Percentiles rank a stretch among this genome's conserved stretches.
These are phyloP conservation scores for Aleiodes testaceus DNA, from an alignment of 2,888 invertebrate species.

Conservation along the genomic window DNA sequence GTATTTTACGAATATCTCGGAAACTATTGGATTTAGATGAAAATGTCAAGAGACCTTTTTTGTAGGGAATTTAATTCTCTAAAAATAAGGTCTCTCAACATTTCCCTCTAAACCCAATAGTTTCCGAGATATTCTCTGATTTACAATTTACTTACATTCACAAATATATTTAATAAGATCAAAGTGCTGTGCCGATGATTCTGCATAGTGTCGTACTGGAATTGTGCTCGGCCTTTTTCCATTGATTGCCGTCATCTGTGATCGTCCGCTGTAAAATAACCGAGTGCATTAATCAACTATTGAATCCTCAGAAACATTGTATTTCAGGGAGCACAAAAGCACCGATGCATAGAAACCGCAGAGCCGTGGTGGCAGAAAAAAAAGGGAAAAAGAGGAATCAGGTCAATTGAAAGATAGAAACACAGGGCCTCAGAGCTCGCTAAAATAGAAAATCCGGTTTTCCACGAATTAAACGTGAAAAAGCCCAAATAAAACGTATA, in stretches of 20 bases:
- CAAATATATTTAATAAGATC: constrained; percentile 86
- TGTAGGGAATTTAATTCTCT: no score
- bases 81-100: no score
- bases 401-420: neutral
- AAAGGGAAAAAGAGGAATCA: neutral
- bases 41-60: no score
- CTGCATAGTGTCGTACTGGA: constrained; percentile 65
- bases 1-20: neutral
- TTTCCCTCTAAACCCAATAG: no score
- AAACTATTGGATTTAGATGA: no score
- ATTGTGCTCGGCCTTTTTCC: constrained; percentile 68
- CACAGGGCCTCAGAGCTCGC: neutral
- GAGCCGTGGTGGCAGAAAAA: neutral
- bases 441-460: constrained; percentile 19
- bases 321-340: no score
- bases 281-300: neutral
- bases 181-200: constrained; percentile 78
- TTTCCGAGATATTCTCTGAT: neutral
- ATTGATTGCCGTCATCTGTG: constrained; percentile 69
- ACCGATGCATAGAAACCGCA: no score
- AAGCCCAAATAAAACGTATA: constrained; percentile 10
- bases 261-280: constrained; percentile 59
- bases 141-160: constrained; percentile 74
- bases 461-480: constrained; percentile 20
- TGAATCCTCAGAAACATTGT: neutral